Evolutionary conservation across 2,113 vertebrate genomes (phyloP).

Genomic region (Phyllostomus hastatus): DNA sequence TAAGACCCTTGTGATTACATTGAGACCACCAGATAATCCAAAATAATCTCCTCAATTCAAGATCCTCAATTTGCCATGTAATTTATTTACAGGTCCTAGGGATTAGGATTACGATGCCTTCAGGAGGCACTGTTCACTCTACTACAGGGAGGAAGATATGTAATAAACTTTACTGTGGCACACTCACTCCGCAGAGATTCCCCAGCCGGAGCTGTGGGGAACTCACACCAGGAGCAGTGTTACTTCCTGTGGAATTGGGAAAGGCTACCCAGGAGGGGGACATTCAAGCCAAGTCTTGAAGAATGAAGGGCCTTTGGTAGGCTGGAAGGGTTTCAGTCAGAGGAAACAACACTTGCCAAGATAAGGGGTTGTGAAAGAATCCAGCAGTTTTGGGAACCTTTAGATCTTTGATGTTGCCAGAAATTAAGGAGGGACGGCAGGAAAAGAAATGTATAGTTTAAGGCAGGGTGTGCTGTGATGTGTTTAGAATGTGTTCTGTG

Average conservation of each 20-base stretch:
- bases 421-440: neutral
- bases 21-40: neutral
- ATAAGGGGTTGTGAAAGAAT: neutral
- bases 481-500: neutral
- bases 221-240: neutral
- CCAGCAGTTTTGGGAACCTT: neutral
- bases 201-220: no score
- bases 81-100: neutral
- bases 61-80: neutral
- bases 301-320: neutral
- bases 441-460: neutral
- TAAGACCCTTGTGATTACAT: neutral
- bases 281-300: neutral
- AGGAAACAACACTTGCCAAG: neutral
- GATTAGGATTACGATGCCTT: neutral
- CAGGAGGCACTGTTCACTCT: neutral
- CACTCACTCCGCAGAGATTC: neutral
- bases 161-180: neutral
- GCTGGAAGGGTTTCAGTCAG: neutral
- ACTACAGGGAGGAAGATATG: neutral
- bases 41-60: neutral
- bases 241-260: neutral
- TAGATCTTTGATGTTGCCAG: neutral
- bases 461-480: neutral
- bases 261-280: neutral